Evolutionary conservation across 2,888 invertebrate genomes (phyloP).

Genomic region (Empis stercorea): DNA sequence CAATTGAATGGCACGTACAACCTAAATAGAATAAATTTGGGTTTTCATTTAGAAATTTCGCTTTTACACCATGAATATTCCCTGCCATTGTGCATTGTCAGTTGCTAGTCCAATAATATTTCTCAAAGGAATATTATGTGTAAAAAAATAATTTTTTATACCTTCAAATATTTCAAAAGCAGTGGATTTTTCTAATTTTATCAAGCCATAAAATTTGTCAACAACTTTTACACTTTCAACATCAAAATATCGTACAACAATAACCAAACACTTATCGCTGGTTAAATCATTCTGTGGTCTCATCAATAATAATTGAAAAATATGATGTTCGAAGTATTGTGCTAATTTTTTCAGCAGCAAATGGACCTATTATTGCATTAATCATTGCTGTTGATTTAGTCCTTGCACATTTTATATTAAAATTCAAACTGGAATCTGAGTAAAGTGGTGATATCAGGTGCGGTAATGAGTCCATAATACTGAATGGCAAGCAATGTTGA

Average conservation of each 20-base stretch:
- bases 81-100: slow-evolving; percentile 5
- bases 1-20: slow-evolving; percentile 6
- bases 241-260: slow-evolving; percentile 3
- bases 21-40: slow-evolving; percentile 7
- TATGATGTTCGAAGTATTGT: background rate
- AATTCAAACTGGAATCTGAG: too few species aligned
- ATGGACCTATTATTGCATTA: background rate
- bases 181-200: background rate
- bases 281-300: slow-evolving; percentile 6
- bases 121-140: slow-evolving; percentile 1
- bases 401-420: too few species aligned
- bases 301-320: slow-evolving; percentile 1
- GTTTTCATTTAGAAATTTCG: slow-evolving; percentile 1
- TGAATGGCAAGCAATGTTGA: too few species aligned
- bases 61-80: slow-evolving; percentile 2
- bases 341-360: background rate
- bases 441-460: too few species aligned
- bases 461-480: too few species aligned
- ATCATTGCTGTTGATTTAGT: too few species aligned
- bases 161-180: slow-evolving; percentile 2
- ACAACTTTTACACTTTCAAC: background rate
- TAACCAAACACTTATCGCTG: background rate
- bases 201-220: slow-evolving; percentile 5
- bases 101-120: slow-evolving; percentile 7
- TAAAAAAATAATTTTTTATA: slow-evolving; percentile 1